phyloP scores from a whole-genome alignment of 2,797 vertebrate genomes.

The Clarias platycephalus region DNA sequence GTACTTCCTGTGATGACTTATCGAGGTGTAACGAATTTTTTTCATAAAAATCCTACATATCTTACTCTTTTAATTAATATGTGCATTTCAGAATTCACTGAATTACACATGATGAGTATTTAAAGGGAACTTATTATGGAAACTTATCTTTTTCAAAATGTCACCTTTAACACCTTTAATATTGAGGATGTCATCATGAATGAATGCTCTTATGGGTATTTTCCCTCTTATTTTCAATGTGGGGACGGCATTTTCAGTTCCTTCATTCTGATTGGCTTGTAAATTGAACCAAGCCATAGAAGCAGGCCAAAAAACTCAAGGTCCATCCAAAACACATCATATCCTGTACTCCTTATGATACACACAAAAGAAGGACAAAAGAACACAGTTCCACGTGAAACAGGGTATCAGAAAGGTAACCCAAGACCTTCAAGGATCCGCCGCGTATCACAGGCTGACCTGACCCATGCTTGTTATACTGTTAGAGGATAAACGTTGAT shows the following conservation, averaged over 20 bases:
- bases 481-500: conserved; percentile 22
- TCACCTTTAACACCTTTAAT: too few relatives aligned
- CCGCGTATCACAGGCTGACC: conserved; percentile 6
- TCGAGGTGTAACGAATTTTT: neutral
- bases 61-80: neutral
- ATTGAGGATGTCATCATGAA: too few relatives aligned
- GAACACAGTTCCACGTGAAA: neutral
- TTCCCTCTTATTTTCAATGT: too few relatives aligned
- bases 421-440: neutral
- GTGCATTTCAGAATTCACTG: neutral
- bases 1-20: neutral
- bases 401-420: neutral
- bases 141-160: neutral
- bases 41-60: neutral
- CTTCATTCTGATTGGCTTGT: too few relatives aligned
- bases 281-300: neutral
- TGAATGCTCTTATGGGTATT: too few relatives aligned
- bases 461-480: conserved; percentile 4
- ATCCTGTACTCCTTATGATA: neutral
- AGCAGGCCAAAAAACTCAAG: neutral
- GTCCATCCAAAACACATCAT: neutral
- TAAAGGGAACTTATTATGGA: neutral
- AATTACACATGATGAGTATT: neutral
- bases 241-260: too few relatives aligned
- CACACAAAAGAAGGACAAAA: neutral